phyloP scores from a whole-genome alignment of 2,797 vertebrate species.

The Chlorospingus flavigularis region DNA sequence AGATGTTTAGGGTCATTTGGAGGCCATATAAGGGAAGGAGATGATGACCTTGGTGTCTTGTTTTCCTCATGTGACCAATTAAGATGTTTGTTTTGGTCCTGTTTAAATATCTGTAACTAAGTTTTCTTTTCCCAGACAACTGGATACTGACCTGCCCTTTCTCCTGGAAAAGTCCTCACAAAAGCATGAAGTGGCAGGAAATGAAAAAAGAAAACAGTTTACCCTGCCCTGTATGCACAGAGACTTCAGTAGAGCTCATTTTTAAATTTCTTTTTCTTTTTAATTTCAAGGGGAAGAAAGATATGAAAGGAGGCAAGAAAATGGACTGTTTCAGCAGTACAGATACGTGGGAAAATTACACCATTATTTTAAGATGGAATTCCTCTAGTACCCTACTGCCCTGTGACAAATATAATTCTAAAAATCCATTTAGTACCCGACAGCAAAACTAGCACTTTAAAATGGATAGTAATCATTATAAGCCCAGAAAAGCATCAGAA shows the following conservation, averaged over 20 bases:
- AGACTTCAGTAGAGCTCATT: not conserved
- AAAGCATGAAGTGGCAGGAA: constrained; percentile 28
- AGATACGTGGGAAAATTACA: not conserved
- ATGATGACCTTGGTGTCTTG: not conserved
- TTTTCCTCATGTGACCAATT: not conserved
- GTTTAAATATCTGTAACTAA: constrained; percentile 13
- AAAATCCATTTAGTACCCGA: not conserved
- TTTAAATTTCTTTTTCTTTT: not conserved
- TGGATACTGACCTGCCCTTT: not conserved
- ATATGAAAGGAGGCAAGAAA: not conserved
- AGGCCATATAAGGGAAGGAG: not conserved
- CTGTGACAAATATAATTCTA: not conserved
- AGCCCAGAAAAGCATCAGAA: not conserved
- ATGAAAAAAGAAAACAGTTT: constrained; percentile 32
- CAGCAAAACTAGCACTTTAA: not conserved
- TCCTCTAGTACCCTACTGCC: not conserved
- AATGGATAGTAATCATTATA: not conserved
- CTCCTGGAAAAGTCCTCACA: not conserved
- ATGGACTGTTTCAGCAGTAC: not conserved
- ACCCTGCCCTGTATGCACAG: not conserved
- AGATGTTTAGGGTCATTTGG: not conserved
- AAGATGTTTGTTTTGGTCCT: not conserved
- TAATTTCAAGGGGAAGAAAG: not conserved
- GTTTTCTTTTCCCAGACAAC: constrained; percentile 27
- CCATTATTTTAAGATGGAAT: not conserved